These are phyloP conservation scores for Hypotaenidia okinawae DNA, from an alignment of 2,797 vertebrate genomes.

Conservation along the genomic window DNA sequence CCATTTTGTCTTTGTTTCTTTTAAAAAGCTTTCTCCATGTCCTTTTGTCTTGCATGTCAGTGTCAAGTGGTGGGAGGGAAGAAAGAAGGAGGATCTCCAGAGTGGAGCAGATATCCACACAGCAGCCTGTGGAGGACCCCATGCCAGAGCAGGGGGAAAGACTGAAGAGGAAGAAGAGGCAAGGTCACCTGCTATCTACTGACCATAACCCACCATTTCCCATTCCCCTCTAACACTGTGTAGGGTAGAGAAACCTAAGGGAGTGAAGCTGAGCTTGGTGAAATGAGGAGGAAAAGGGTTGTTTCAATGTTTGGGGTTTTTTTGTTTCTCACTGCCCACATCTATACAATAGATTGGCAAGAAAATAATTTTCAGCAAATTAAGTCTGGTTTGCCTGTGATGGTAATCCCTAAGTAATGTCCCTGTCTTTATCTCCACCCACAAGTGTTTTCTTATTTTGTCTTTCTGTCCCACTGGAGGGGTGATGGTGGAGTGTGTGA, in stretches of 20 bases:
- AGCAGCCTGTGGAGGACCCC: background rate
- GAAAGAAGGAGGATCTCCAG: background rate
- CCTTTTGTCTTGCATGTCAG: background rate
- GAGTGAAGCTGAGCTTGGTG: background rate
- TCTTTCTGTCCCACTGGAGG: background rate
- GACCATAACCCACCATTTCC: background rate
- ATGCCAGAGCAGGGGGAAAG: background rate
- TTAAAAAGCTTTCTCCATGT: background rate
- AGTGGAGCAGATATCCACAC: background rate
- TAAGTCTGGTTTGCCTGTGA: background rate
- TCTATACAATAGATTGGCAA: background rate
- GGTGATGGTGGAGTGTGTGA: background rate
- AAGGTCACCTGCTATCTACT: background rate
- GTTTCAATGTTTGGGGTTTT: accelerated
- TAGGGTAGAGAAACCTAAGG: background rate
- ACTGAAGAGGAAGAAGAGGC: background rate
- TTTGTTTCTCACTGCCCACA: background rate
- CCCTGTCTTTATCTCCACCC: background rate
- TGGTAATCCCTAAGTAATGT: background rate
- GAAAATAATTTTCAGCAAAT: background rate
- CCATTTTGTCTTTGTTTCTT: background rate
- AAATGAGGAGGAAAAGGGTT: background rate
- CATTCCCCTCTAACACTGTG: background rate
- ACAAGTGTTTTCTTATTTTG: background rate
- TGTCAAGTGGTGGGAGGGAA: background rate